A percentile compares a stretch with the other conserved stretches of the same genome.
Conservation (phyloP, 2,888 invertebrate species). For the Euclidia mi region DNA sequence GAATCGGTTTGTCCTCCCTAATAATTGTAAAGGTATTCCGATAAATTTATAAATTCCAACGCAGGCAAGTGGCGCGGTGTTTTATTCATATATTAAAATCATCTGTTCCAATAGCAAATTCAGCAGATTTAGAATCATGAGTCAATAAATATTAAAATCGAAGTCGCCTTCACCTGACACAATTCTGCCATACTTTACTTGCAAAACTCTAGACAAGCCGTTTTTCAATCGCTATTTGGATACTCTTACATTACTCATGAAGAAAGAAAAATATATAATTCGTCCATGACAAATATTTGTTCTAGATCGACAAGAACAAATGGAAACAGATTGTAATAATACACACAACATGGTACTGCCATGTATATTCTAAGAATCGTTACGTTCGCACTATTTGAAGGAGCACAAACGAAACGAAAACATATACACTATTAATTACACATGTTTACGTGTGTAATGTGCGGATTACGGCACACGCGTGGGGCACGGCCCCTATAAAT, state of each 20-base stretch:
- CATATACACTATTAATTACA: conserved; percentile 51
- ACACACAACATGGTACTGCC: conserved; percentile 29
- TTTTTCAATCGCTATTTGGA: conserved; percentile 24
- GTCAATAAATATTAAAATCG: conserved; percentile 34
- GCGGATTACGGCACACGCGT: conserved; percentile 36
- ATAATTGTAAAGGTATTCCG: conserved; percentile 15
- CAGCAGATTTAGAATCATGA: conserved; percentile 30
- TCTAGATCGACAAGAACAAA: conserved; percentile 30
- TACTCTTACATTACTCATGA: conserved; percentile 39
- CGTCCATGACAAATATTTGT: conserved; percentile 44
- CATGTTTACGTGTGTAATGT: conserved; percentile 44
- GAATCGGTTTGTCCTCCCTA: neutral
- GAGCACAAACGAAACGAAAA: conserved; percentile 35
- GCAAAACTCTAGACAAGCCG: conserved; percentile 11
- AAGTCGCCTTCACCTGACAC: conserved; percentile 11
- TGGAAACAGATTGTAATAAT: conserved; percentile 37
- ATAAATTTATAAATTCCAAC: conserved; percentile 22
- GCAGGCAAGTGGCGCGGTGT: conserved; percentile 10
- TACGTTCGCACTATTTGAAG: conserved; percentile 34
- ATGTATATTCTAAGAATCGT: conserved; percentile 43
- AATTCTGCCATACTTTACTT: conserved; percentile 9
- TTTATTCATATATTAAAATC: conserved; percentile 29
- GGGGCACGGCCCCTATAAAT: conserved; percentile 40
- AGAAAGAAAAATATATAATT: conserved; percentile 32
- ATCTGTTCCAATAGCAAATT: conserved; percentile 16